Evolutionary conservation across 2,797 vertebrate genomes (phyloP).

Genomic region (Adrianichthys oophorus): DNA sequence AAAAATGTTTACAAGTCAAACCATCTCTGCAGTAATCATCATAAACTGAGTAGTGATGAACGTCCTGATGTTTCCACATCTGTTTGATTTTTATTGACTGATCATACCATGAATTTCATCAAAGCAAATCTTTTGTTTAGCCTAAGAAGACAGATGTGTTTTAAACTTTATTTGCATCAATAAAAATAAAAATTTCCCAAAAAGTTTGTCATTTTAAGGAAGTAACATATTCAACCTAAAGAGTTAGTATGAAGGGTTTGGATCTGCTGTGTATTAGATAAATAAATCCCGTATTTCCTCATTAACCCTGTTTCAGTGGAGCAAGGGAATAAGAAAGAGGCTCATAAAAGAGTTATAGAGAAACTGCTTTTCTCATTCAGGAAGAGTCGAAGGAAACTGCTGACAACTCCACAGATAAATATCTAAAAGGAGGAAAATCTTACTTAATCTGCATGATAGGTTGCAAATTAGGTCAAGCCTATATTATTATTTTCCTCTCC

Average conservation of each 20-base stretch:
- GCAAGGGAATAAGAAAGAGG: constrained; percentile 21
- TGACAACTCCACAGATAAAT: constrained; percentile 51
- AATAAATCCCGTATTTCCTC: constrained; percentile 53
- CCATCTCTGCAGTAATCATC: too few species aligned
- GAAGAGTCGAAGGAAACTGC: constrained; percentile 44
- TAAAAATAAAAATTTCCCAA: not conserved
- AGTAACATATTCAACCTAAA: not conserved
- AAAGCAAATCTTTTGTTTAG: too few species aligned
- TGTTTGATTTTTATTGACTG: too few species aligned
- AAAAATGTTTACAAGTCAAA: too few species aligned
- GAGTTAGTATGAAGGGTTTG: constrained; percentile 11
- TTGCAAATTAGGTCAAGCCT: constrained; percentile 15
- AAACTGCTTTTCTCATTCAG: constrained; percentile 55
- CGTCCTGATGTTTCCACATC: too few species aligned
- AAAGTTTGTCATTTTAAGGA: not conserved
- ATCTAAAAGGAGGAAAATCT: constrained; percentile 25
- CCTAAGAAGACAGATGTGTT: too few species aligned
- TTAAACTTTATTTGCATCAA: too few species aligned
- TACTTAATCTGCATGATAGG: constrained; percentile 13
- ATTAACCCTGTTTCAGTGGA: constrained; percentile 52
- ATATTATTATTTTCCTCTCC: constrained; percentile 14
- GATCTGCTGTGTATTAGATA: constrained; percentile 15
- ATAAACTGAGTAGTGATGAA: too few species aligned
- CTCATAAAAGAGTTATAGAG: constrained; percentile 12
- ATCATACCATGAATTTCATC: too few species aligned